Base-by-base conservation (phyloP, 2,888 invertebrate genomes). In the Volucella bombylans region DNA sequence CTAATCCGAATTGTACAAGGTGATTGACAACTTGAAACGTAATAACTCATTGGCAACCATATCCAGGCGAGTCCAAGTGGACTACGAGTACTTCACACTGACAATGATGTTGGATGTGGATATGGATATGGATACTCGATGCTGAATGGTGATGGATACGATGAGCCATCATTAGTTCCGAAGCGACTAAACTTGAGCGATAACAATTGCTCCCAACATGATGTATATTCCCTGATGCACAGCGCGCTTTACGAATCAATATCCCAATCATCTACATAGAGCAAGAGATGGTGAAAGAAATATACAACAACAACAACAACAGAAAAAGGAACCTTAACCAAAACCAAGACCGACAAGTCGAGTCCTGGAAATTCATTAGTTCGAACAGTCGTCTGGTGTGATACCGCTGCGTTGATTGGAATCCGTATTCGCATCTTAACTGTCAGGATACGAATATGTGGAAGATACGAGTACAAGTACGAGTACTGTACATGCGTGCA, bases 301-400 rank as follows among this genome's bases (percentile, higher is more conserved):
- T 23, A 50, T 10, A 23, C 23, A 47, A 23, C 45, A 14, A 49
- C 31, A n/a, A 14, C 23, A 65, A 23, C 12, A 52, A 12, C 8
- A 52, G 31, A 67, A 43, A 67, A 55, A 45, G 15, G 50, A 50
- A 50, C 45, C 11, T 45, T 45, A 45, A 45, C 12, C 45, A 45
- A 49, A 59, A 54, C 54, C 23, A 14, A 6, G 31, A 31, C 6
- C 47, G 39, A 41, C 50, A 41, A 14, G n/a, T 41, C n/a, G 49
- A 31, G 6, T 57, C 14, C 55, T 23, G 57, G 31, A 50, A 74
- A 74, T 74, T 65, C 65, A 74, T 74, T 74, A 74, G 74, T 65
- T 57, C 14, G 39, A 50, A 31, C 31, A 31, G 47, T 23, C 57
- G 65, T 57, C 64, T 65, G 57, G 39, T 41, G 41, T 8, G 49